phyloP scores from a whole-genome alignment of 2,113 vertebrate species.

The Pituophis catenifer region DNA sequence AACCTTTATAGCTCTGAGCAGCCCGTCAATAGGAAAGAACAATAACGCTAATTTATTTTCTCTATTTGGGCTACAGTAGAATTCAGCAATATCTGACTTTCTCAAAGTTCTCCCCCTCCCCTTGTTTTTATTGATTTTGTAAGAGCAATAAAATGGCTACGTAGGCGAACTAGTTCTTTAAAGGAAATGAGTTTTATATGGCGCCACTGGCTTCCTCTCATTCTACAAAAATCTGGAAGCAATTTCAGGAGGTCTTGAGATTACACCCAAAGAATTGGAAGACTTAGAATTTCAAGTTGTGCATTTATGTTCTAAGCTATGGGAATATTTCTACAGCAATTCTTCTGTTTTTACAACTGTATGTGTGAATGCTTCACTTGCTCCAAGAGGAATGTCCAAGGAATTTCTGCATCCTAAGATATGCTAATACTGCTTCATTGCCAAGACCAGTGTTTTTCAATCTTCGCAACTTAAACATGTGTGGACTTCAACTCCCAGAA shows the following conservation, averaged over 20 bases:
- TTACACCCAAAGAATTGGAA: neutral
- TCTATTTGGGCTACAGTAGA: neutral
- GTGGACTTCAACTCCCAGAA: neutral
- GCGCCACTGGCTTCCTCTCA: neutral
- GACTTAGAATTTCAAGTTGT: neutral
- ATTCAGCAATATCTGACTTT: slow-evolving; percentile 17
- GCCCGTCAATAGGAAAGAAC: neutral
- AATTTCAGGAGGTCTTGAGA: neutral
- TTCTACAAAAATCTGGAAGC: neutral
- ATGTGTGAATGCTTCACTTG: neutral
- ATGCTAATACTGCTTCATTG: neutral
- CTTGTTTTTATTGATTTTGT: neutral
- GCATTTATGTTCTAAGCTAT: neutral
- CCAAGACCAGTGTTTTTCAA: neutral
- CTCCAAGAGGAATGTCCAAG: neutral
- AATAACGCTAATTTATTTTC: slow-evolving; percentile 23
- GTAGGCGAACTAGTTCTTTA: neutral
- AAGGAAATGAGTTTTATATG: neutral
- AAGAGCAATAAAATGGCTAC: neutral
- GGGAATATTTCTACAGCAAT: neutral
- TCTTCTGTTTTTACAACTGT: neutral
- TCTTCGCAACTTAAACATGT: neutral
- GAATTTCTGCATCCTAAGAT: neutral
- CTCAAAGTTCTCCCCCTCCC: neutral
- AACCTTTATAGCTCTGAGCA: neutral